Conservation (phyloP, 64 coral and sea anemone species). For the Pocillopora verrucosa region DNA sequence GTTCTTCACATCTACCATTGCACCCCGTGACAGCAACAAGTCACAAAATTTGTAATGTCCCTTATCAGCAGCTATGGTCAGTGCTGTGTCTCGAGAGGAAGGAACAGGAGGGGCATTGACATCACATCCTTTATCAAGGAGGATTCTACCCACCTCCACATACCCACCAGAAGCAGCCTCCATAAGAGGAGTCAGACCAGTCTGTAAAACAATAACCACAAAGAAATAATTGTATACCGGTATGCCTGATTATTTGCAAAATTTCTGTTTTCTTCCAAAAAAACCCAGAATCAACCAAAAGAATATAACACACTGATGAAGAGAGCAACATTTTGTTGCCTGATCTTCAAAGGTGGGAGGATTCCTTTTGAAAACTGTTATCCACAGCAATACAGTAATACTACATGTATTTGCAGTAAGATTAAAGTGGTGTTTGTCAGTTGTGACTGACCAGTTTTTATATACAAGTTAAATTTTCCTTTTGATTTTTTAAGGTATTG, state of each 20-base stretch:
- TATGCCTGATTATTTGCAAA: no score
- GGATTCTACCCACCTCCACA: constrained; percentile 93
- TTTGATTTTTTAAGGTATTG: no score
- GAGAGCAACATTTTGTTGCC: no score
- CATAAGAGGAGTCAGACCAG: constrained; percentile 95
- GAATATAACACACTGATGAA: no score
- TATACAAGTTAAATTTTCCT: no score
- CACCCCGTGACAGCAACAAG: constrained; percentile 77
- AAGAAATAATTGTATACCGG: not conserved
- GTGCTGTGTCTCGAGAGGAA: constrained; percentile 94
- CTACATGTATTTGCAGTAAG: no score
- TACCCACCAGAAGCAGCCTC: constrained; percentile 97
- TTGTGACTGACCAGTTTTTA: no score
- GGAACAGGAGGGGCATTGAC: constrained; percentile 96
- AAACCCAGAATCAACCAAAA: not conserved
- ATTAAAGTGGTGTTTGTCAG: no score
- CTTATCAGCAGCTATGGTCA: constrained; percentile 97
- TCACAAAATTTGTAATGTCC: constrained; percentile 99
- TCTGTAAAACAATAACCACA: constrained; percentile 43
- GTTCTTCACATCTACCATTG: constrained; percentile 96
- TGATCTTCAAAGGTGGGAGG: no score
- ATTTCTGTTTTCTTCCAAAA: not conserved
- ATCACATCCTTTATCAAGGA: constrained; percentile 91
- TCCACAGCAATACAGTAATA: no score
- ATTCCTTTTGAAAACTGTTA: no score